These are phyloP conservation scores for Clavelina lepadiformis DNA, from an alignment of 23 tunicate genomes.

Conservation along the genomic window DNA sequence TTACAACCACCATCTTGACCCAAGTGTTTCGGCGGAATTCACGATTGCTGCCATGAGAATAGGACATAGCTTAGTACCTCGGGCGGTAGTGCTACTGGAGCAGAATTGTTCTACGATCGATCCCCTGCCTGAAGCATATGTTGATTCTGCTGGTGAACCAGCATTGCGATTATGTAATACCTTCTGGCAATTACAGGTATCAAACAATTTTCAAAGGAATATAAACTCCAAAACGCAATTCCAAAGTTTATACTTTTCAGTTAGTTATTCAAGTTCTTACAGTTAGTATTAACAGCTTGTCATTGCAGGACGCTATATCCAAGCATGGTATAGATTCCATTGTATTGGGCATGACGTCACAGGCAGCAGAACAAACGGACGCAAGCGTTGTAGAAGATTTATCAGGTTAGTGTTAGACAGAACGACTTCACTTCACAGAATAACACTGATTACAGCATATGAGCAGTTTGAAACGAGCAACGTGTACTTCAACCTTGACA, in stretches of 20 bases:
- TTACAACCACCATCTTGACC: constrained; percentile 65
- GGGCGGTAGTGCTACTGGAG: constrained; percentile 58
- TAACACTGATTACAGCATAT: no score
- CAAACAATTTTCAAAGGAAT: background rate
- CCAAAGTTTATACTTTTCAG: no score
- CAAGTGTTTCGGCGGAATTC: constrained; percentile 68
- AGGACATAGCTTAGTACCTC: constrained; percentile 77
- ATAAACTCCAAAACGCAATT: no score
- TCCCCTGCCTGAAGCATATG: constrained; percentile 57
- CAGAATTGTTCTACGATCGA: constrained; percentile 30
- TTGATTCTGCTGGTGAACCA: constrained; percentile 78
- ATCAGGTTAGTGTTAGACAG: constrained; percentile 23
- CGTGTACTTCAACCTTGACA: no score
- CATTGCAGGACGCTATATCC: constrained; percentile 47
- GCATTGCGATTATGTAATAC: constrained; percentile 87
- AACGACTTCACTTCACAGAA: background rate
- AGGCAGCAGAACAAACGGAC: constrained; percentile 54
- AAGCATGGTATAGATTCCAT: constrained; percentile 59
- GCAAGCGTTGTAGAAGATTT: constrained; percentile 61
- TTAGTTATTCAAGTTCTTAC: no score
- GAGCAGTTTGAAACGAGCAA: no score
- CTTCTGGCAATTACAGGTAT: constrained; percentile 85
- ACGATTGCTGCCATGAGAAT: constrained; percentile 87
- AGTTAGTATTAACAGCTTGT: background rate
- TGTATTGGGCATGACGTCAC: constrained; percentile 63